A percentile compares a stretch with the other conserved stretches of the same genome.
Evolutionary conservation across 1,140 invertebrate species (phyloP).

Genomic region (Aphelenchoides besseyi): DNA sequence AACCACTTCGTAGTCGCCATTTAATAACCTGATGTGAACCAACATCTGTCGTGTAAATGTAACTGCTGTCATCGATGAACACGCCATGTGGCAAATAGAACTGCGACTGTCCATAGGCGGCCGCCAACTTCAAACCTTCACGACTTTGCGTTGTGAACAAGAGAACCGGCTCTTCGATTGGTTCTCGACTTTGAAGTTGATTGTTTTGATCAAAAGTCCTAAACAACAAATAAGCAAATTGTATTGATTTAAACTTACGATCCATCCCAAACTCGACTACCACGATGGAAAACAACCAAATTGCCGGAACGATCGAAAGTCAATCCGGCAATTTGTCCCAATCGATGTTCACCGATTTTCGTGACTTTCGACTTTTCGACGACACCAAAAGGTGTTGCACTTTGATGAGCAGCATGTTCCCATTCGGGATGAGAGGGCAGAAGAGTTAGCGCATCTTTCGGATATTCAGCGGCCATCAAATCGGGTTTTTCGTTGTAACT

Average conservation of each 20-base stretch:
- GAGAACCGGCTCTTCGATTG: constrained; percentile 75
- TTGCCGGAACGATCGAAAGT: constrained; percentile 67
- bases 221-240: constrained; percentile 33
- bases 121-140: constrained; percentile 31
- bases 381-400: constrained; percentile 51
- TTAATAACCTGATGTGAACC: constrained; percentile 82
- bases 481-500: constrained; percentile 25
- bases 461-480: constrained; percentile 46
- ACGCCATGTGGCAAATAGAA: constrained; percentile 92
- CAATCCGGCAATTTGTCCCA: constrained; percentile 58
- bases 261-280: constrained; percentile 71
- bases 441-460: constrained; percentile 49
- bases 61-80: constrained; percentile 76
- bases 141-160: constrained; percentile 56
- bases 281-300: constrained; percentile 80
- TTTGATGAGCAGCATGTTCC: constrained; percentile 60
- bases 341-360: constrained; percentile 37
- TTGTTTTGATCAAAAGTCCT: constrained; percentile 72
- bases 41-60: constrained; percentile 83
- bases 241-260: too few relatives aligned
- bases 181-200: constrained; percentile 67
- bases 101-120: constrained; percentile 38
- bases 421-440: constrained; percentile 57
- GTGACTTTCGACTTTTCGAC: constrained; percentile 41
- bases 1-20: constrained; percentile 39